Evolutionary conservation across 1,140 invertebrate genomes (phyloP).

Genomic region (Homarus americanus): DNA sequence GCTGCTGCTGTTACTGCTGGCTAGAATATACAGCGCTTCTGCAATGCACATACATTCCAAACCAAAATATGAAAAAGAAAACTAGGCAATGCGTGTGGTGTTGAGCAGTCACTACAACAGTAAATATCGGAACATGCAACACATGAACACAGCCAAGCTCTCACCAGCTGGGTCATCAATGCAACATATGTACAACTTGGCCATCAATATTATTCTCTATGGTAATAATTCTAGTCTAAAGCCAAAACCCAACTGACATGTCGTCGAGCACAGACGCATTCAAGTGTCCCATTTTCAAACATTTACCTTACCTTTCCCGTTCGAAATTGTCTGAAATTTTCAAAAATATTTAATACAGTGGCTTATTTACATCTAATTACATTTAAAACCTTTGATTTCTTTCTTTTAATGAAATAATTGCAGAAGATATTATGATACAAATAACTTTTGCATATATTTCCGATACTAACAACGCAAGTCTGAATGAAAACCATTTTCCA

Average conservation of each 20-base stretch:
- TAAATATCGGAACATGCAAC: constrained; percentile 59
- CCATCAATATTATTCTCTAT: neutral
- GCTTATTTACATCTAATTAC: neutral
- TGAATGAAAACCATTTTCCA: too few relatives aligned
- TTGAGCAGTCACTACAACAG: constrained; percentile 58
- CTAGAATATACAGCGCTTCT: constrained; percentile 58
- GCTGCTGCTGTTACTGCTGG: constrained; percentile 64
- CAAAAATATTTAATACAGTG: constrained; percentile 15
- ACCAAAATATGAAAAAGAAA: constrained; percentile 37
- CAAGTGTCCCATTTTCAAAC: constrained; percentile 37
- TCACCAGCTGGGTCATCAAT: constrained; percentile 4
- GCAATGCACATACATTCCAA: constrained; percentile 62
- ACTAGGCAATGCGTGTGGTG: constrained; percentile 66
- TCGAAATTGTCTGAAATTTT: constrained; percentile 26
- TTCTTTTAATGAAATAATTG: neutral
- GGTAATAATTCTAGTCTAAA: neutral
- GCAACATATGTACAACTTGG: constrained; percentile 2
- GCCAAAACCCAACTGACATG: constrained; percentile 26
- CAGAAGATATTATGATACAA: neutral
- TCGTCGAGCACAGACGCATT: neutral
- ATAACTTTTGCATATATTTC: too few relatives aligned
- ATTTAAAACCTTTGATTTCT: neutral
- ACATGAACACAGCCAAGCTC: constrained; percentile 48
- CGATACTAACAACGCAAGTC: too few relatives aligned
- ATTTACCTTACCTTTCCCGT: constrained; percentile 42